Conservation (phyloP, 2,797 vertebrate species). For the Pseudotriccus pelzelni region DNA sequence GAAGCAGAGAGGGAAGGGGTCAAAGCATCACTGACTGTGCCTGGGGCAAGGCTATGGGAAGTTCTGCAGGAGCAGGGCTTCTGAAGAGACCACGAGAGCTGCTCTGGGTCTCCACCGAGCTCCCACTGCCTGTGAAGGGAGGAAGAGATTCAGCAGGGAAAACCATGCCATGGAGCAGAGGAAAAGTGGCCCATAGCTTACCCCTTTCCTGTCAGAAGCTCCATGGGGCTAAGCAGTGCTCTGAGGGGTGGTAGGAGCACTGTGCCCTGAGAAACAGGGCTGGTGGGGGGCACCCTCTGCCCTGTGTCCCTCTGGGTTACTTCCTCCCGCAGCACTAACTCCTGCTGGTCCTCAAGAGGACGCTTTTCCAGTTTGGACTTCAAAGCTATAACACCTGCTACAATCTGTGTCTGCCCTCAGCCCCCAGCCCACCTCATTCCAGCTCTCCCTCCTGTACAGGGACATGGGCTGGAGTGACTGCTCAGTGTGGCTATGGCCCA, state of each 20-base stretch:
- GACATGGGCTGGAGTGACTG: rapidly evolving
- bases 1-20: not conserved
- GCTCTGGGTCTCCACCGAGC: not conserved
- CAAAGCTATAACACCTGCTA: not conserved
- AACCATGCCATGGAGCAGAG: rapidly evolving
- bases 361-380: rapidly evolving
- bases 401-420: not conserved
- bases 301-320: rapidly evolving
- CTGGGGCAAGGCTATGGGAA: not conserved
- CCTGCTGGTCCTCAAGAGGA: not conserved
- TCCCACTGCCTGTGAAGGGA: rapidly evolving
- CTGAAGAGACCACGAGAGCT: rapidly evolving
- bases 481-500: rapidly evolving
- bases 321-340: not conserved
- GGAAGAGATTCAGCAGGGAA: not conserved
- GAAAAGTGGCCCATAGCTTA: not conserved
- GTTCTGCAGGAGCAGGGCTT: not conserved
- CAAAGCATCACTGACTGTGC: rapidly evolving
- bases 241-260: rapidly evolving
- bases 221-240: rapidly evolving
- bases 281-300: not conserved
- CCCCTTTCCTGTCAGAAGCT: not conserved
- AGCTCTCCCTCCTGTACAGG: not conserved
- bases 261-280: rapidly evolving
- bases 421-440: not conserved